A percentile compares a stretch with the other conserved stretches of the same genome.
Evolutionary conservation across 2,888 invertebrate genomes (phyloP).

Genomic region (Poecilus cupreus): DNA sequence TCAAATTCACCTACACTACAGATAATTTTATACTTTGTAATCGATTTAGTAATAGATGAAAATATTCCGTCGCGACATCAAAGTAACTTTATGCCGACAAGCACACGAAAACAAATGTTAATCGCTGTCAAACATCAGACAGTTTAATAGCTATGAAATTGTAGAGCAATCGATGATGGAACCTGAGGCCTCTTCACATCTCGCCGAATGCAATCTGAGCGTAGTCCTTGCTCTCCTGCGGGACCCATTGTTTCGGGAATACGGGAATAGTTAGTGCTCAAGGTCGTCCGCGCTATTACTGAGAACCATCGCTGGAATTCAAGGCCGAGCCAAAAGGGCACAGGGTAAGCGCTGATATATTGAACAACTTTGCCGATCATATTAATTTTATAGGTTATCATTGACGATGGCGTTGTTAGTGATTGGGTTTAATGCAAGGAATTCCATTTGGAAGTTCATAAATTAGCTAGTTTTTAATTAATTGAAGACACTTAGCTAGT

Average conservation of each 20-base stretch:
- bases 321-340: background rate
- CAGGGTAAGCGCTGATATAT: background rate
- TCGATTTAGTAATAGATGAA: no score
- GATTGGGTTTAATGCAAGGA: no score
- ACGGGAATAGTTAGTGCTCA: slow-evolving; percentile 2
- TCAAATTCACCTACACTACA: no score
- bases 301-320: background rate
- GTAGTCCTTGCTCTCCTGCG: background rate
- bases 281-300: background rate
- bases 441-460: no score
- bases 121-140: no score
- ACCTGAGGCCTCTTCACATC: background rate
- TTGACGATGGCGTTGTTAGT: background rate
- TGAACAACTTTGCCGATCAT: background rate
- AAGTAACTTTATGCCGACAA: no score
- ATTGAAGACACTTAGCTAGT: no score
- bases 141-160: background rate
- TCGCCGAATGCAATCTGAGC: background rate
- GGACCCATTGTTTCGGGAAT: background rate
- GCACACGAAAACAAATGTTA: no score
- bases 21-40: no score
- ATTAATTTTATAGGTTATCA: background rate
- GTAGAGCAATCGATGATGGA: background rate
- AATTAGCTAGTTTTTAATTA: no score
- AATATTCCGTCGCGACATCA: no score